Percentiles rank a stretch among this genome's conserved stretches.
These are phyloP conservation scores for Asteroscopus sphinx DNA, from an alignment of 2,888 invertebrate species.

Conservation along the genomic window DNA sequence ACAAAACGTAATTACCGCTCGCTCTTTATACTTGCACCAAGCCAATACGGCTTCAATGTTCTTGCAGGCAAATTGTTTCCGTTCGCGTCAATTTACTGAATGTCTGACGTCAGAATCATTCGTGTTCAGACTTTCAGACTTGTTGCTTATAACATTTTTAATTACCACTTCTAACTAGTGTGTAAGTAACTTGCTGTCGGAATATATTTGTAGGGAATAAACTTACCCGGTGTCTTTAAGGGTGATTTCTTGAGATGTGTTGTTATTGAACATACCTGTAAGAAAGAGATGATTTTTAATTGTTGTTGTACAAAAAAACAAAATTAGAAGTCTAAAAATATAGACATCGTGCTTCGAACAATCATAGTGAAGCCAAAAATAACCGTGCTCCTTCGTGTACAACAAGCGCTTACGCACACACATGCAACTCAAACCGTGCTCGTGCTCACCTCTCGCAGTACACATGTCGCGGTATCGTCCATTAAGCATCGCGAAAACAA, in stretches of 20 bases:
- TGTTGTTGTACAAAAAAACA: not conserved
- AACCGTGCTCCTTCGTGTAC: no score
- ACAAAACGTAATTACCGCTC: constrained; percentile 26
- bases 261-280: constrained; percentile 47
- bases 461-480: no score
- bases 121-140: constrained; percentile 52
- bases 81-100: constrained; percentile 80
- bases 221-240: constrained; percentile 25
- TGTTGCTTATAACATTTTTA: constrained; percentile 49
- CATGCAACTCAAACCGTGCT: no score
- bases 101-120: constrained; percentile 65
- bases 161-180: constrained; percentile 15
- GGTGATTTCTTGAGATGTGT: constrained; percentile 12
- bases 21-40: constrained; percentile 55
- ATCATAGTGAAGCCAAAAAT: no score
- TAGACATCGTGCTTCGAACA: no score
- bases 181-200: not conserved
- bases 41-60: constrained; percentile 65
- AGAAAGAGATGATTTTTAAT: constrained; percentile 15
- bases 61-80: constrained; percentile 84
- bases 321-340: no score
- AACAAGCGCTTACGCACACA: no score
- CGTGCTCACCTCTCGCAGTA: no score
- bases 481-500: no score
- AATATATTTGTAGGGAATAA: not conserved